phyloP scores from a whole-genome alignment of 2,797 vertebrate genomes.

The Anabas testudineus region DNA sequence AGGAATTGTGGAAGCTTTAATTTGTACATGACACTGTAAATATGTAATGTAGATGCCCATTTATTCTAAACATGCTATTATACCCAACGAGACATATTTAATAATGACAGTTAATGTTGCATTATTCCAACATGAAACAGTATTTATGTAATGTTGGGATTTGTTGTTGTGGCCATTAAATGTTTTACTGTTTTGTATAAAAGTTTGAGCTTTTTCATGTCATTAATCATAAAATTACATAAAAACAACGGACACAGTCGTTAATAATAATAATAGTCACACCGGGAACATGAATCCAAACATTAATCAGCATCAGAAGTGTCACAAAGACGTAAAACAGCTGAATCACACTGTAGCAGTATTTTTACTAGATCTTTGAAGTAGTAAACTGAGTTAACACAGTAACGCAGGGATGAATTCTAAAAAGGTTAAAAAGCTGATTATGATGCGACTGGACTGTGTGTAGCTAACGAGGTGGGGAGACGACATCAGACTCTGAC shows the following conservation, averaged over 20 bases:
- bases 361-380: too few relatives aligned
- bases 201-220: conserved; percentile 2
- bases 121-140: conserved; percentile 69
- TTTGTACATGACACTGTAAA: conserved; percentile 88
- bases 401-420: too few relatives aligned
- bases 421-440: too few relatives aligned
- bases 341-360: too few relatives aligned
- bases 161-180: conserved; percentile 68
- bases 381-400: too few relatives aligned
- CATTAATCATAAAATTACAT: not conserved
- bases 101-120: conserved; percentile 63
- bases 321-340: not conserved
- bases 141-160: conserved; percentile 76
- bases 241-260: too few relatives aligned
- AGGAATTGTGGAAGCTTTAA: conserved; percentile 36
- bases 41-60: conserved; percentile 86
- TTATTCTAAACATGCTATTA: conserved; percentile 76
- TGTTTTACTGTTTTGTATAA: conserved; percentile 50
- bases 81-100: conserved; percentile 82
- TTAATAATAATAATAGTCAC: too few relatives aligned
- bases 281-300: too few relatives aligned
- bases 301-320: not conserved
- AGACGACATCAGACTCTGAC: conserved; percentile 31
- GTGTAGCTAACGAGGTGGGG: conserved; percentile 54
- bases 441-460: conserved; percentile 10